Evolutionary conservation across 2,797 vertebrate species (phyloP).

Genomic region (Synanceia verrucosa): DNA sequence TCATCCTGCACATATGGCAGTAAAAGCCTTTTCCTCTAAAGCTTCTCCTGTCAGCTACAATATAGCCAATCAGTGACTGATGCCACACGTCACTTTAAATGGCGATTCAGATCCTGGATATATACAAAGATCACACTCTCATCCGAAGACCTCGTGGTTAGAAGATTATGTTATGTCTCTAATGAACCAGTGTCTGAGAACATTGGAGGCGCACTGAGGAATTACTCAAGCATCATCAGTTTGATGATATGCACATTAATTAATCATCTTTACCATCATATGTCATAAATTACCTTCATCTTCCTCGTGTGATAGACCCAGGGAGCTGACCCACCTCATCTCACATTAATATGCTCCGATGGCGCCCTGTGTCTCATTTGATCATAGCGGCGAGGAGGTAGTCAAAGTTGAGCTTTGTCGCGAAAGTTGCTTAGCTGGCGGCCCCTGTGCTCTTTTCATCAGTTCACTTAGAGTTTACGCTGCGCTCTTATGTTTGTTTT

Average conservation of each 20-base stretch:
- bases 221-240: slow-evolving; percentile 50
- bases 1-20: not conserved
- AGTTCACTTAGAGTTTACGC: slow-evolving; percentile 70
- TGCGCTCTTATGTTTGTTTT: slow-evolving; percentile 65
- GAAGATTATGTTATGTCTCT: slow-evolving; percentile 44
- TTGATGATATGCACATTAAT: slow-evolving; percentile 71
- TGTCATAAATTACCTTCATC: slow-evolving; percentile 66
- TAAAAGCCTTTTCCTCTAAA: slow-evolving; percentile 2
- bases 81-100: slow-evolving; percentile 18
- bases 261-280: slow-evolving; percentile 58
- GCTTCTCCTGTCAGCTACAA: not conserved
- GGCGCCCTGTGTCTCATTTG: slow-evolving; percentile 32
- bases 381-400: slow-evolving; percentile 17
- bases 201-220: slow-evolving; percentile 32
- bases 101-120: slow-evolving; percentile 20
- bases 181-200: slow-evolving; percentile 57
- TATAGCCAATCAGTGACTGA: slow-evolving; percentile 31
- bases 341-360: slow-evolving; percentile 52
- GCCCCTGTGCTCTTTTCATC: slow-evolving; percentile 46
- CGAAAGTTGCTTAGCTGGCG: slow-evolving; percentile 44
- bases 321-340: slow-evolving; percentile 62
- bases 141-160: slow-evolving; percentile 29
- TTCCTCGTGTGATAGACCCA: slow-evolving; percentile 44
- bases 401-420: slow-evolving; percentile 59
- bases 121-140: slow-evolving; percentile 28